Evolutionary conservation across 2,113 vertebrate species (phyloP).

Genomic region (Myotis yumanensis): DNA sequence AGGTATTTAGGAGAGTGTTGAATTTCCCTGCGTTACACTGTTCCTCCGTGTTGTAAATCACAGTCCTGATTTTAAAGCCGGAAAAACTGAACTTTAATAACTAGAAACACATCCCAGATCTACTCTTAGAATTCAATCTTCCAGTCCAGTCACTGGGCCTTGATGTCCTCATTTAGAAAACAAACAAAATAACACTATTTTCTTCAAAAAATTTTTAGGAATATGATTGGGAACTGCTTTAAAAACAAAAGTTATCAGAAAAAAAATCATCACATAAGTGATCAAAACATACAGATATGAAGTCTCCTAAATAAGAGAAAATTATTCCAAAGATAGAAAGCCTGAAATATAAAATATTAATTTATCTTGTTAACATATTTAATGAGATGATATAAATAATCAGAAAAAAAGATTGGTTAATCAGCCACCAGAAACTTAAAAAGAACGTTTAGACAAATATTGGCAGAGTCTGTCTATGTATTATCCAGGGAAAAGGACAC

Average conservation of each 20-base stretch:
- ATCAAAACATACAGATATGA: not conserved
- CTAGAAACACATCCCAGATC: not conserved
- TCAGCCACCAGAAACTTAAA: not conserved
- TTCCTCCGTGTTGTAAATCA: too few relatives aligned
- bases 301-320: not conserved
- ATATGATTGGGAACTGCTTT: not conserved
- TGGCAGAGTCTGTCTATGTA: not conserved
- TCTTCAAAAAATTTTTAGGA: not conserved
- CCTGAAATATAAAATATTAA: not conserved
- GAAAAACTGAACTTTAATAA: not conserved
- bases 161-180: not conserved
- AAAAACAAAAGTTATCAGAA: conserved; percentile 8
- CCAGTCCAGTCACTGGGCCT: not conserved
- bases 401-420: not conserved
- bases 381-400: not conserved
- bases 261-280: not conserved
- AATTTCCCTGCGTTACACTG: too few relatives aligned
- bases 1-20: too few relatives aligned
- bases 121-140: not conserved
- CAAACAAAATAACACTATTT: not conserved
- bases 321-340: not conserved
- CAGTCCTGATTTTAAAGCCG: too few relatives aligned
- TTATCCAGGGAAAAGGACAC: not conserved
- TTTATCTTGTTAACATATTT: conserved; percentile 22
- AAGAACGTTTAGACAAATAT: not conserved